Evolutionary conservation across 2,888 invertebrate species (phyloP).

Genomic region (Craniophora ligustri): DNA sequence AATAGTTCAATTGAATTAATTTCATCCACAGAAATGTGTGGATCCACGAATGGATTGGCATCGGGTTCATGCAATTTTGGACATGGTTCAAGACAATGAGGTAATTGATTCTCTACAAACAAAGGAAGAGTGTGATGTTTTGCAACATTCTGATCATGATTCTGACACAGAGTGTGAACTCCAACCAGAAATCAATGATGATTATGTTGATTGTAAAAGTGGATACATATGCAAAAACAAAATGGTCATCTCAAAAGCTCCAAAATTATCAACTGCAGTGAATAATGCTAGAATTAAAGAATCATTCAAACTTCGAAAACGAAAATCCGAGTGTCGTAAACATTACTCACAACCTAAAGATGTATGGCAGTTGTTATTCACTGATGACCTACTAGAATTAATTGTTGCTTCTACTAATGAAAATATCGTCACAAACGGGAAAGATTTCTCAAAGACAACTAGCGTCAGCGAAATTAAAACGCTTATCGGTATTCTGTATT

Average conservation of each 20-base stretch:
- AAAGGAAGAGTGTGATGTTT: constrained; percentile 77
- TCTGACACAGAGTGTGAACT: constrained; percentile 80
- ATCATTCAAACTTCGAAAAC: constrained; percentile 63
- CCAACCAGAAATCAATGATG: constrained; percentile 65
- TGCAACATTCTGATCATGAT: constrained; percentile 80
- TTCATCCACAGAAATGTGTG: constrained; percentile 85
- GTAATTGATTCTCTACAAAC: constrained; percentile 80
- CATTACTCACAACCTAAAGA: constrained; percentile 70
- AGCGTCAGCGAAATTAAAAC: constrained; percentile 76
- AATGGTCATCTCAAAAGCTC: constrained; percentile 66
- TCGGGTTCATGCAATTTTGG: constrained; percentile 84
- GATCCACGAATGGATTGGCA: constrained; percentile 87
- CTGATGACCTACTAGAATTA: constrained; percentile 78
- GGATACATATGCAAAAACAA: constrained; percentile 77
- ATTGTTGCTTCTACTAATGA: constrained; percentile 81
- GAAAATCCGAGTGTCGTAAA: constrained; percentile 56
- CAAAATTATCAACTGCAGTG: constrained; percentile 58
- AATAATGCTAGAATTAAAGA: constrained; percentile 64
- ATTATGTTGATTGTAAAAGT: constrained; percentile 67
- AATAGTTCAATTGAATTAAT: constrained; percentile 84
- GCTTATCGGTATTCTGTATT: constrained; percentile 80
- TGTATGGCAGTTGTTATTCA: constrained; percentile 80
- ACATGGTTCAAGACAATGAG: constrained; percentile 82
- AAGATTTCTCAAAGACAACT: constrained; percentile 57
- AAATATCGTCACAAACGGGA: constrained; percentile 66